Evolutionary conservation across 2,888 invertebrate species (phyloP).

Genomic region (Ectemnius lituratus): DNA sequence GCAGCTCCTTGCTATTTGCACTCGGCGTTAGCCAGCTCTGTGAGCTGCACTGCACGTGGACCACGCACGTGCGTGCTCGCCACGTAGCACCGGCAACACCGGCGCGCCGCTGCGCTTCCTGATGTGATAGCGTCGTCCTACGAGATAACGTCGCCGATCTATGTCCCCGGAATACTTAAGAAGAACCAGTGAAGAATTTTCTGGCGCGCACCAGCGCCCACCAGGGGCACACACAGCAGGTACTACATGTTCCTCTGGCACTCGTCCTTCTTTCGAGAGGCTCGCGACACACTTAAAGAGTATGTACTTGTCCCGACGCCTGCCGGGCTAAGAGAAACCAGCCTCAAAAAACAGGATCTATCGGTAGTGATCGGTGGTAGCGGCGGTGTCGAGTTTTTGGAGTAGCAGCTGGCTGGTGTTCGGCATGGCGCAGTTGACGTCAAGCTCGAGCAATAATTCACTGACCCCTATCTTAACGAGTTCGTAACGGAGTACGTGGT

Average conservation of each 20-base stretch:
- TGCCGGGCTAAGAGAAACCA: too few species aligned
- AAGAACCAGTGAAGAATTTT: constrained; percentile 6
- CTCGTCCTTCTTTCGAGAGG: background rate
- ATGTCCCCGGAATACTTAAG: constrained; percentile 37
- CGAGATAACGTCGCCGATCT: constrained; percentile 52
- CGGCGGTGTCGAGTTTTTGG: constrained; percentile 30
- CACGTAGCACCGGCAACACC: background rate
- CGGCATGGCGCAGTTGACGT: constrained; percentile 23
- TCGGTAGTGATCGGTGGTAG: constrained; percentile 7
- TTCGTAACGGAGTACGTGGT: background rate
- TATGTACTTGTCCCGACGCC: constrained; percentile 5
- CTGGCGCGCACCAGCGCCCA: background rate
- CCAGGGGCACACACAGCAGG: background rate
- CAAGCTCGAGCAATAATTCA: constrained; percentile 32
- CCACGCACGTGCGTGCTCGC: constrained; percentile 63
- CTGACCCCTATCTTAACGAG: constrained; percentile 14
- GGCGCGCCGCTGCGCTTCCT: constrained; percentile 43
- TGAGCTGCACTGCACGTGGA: constrained; percentile 51
- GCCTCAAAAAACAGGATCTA: background rate
- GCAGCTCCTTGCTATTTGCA: constrained; percentile 67
- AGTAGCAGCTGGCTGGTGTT: constrained; percentile 8
- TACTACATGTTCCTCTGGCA: constrained; percentile 26
- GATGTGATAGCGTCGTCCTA: constrained; percentile 54
- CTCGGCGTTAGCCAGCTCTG: constrained; percentile 57
- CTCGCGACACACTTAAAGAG: constrained; percentile 1